Evolutionary conservation across 1,140 invertebrate species (phyloP), one percentile per base, ranked within the genome.

Genomic region (Rhagoletis zephyria): DNA sequence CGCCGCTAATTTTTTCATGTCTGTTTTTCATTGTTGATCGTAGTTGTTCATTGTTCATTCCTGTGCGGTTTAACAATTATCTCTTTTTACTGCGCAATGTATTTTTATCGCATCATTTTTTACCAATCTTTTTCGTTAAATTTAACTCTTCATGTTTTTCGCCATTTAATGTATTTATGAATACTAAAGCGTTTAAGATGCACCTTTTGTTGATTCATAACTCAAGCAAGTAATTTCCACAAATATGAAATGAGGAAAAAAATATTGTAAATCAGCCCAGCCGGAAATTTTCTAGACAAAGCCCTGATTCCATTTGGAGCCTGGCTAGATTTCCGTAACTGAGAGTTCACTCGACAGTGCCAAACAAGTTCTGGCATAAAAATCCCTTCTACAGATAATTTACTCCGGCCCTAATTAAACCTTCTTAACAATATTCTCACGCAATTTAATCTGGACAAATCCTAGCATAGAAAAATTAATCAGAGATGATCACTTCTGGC

Each of bases 241-340:
- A 5, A 74, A 10, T n/a, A n/a, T 2, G 90, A 91, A 91, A 89
- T 30, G 30, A 30, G 30, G 30, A 30, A 30, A 30, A 30, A 30
- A 30, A 30, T 30, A 30, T 30, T 30, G 30, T 30, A 30, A 30
- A 30, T 30, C 30, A 30, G 30, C 30, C 30, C 30, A 1, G 30
- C 30, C 30, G 30, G 30, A 30, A 30, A 30, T 30, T 30, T 30
- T 30, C 30, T 30, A 30, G 30, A 30, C 30, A 30, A 30, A 30
- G 30, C 30, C 30, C 1, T 30, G 30, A 30, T 30, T 30, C 30
- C 30, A 30, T 30, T 1, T 30, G 30, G 30, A 1, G 30, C 30
- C 1, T 1, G 30, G 0, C 0, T 30, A 30, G 0, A 30, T 30
- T 30, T 30, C 30, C 30, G 30, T 30, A 30, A 30, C 30, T 30